A percentile compares a stretch with the other conserved stretches of the same genome.
These are phyloP conservation scores for Thecophora atra DNA, from an alignment of 2,888 invertebrate genomes.

Conservation along the genomic window DNA sequence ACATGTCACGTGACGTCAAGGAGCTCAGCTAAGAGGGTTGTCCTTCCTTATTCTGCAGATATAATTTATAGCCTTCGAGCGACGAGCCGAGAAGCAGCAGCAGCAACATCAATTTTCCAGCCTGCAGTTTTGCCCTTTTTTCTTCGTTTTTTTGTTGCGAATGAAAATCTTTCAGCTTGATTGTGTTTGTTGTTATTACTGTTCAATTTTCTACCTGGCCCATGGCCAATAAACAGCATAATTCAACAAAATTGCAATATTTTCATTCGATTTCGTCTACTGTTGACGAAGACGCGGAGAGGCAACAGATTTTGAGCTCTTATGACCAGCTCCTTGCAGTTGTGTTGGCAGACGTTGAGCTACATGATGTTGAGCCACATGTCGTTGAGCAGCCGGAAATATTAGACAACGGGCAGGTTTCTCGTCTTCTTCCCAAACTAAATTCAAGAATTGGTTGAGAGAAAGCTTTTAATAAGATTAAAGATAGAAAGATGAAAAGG, in stretches of 20 bases:
- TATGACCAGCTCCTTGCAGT: not conserved
- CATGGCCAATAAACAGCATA: constrained; percentile 7
- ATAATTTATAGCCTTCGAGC: constrained; percentile 15
- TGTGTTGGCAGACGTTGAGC: not conserved
- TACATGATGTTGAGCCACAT: not conserved
- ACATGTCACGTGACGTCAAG: constrained; percentile 13
- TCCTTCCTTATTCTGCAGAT: not conserved
- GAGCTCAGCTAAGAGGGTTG: not conserved
- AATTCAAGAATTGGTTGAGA: too few relatives aligned
- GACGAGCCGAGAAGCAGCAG: constrained; percentile 3
- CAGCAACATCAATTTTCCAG: constrained; percentile 4
- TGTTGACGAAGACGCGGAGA: not conserved
- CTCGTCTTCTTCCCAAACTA: too few relatives aligned
- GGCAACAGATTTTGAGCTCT: constrained; percentile 5
- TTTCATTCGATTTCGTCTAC: not conserved
- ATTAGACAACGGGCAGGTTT: not conserved
- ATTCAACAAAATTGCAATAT: constrained; percentile 15
- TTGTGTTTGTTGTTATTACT: not conserved
- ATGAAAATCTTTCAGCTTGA: not conserved
- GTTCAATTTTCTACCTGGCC: constrained; percentile 26
- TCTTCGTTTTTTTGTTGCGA: not conserved
- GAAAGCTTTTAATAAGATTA: too few relatives aligned
- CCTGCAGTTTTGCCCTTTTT: not conserved
- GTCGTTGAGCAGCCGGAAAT: not conserved
- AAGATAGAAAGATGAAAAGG: too few relatives aligned